Percentiles rank a stretch among this genome's conserved stretches.
Evolutionary conservation across 2,113 vertebrate genomes (phyloP).

Genomic region (Cairina moschata): DNA sequence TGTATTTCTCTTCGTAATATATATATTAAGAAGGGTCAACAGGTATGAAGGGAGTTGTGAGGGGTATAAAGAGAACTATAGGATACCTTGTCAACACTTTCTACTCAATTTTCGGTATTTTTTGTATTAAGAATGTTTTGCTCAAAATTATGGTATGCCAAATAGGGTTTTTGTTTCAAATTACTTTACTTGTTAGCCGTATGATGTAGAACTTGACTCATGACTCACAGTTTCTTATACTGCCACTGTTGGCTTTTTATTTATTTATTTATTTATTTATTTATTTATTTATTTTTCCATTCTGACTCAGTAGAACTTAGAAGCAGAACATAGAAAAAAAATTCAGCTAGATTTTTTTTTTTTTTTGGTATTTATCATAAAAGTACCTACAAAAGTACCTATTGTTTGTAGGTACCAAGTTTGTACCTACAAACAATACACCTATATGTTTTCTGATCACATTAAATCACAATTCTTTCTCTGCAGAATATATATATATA

Average conservation of each 20-base stretch:
- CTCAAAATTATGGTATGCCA: not conserved
- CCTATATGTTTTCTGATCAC: not conserved
- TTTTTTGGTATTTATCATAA: not conserved
- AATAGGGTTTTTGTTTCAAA: not conserved
- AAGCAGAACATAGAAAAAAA: not conserved
- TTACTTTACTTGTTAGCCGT: not conserved
- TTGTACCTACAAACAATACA: too few species aligned
- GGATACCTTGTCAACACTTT: not conserved
- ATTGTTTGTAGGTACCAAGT: too few species aligned
- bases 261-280: not conserved
- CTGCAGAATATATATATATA: not conserved
- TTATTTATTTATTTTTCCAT: not conserved
- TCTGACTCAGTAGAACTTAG: not conserved
- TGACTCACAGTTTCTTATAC: not conserved
- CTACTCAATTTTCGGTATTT: not conserved
- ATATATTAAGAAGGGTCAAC: not conserved
- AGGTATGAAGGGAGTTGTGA: not conserved
- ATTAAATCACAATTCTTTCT: slow-evolving; percentile 21
- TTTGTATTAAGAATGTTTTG: not conserved
- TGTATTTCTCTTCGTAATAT: too few species aligned
- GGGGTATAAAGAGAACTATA: not conserved
- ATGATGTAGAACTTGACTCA: not conserved
- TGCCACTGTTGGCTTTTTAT: not conserved
- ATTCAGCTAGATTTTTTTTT: not conserved
- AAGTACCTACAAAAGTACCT: not conserved